Conservation (phyloP, 2,888 invertebrate species). For the Torymus aiolomorphi region DNA sequence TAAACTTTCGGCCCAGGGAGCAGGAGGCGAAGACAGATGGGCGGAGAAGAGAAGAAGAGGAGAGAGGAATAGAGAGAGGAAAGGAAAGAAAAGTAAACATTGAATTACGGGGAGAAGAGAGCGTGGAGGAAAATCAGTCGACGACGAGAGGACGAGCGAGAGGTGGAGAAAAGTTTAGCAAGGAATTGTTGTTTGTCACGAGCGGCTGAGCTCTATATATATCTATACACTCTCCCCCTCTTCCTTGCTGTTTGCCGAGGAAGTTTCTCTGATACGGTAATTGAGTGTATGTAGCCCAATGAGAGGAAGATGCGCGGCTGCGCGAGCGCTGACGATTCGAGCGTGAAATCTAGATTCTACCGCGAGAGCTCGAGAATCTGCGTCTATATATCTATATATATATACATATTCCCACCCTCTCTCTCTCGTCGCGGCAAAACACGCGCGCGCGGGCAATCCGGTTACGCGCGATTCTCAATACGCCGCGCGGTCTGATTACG, state of each 20-base stretch:
- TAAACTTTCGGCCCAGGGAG: conserved; percentile 34
- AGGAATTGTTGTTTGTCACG: conserved; percentile 48
- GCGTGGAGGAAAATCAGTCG: conserved; percentile 21
- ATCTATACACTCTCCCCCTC: not conserved
- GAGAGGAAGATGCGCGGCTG: not conserved
- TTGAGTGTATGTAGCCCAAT: conserved; percentile 30
- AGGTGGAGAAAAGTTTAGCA: conserved; percentile 44
- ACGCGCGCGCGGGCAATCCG: conserved; percentile 6
- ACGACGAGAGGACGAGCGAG: not conserved
- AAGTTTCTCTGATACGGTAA: conserved; percentile 41
- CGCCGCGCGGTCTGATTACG: conserved; percentile 4
- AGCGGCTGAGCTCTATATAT: not conserved
- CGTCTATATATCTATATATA: no score
- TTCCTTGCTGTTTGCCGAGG: conserved; percentile 20
- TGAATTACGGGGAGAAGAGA: conserved; percentile 27
- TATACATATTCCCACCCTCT: not conserved
- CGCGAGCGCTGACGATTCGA: conserved; percentile 29
- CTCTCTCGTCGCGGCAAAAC: not conserved
- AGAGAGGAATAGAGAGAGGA: not conserved
- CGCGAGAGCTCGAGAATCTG: not conserved
- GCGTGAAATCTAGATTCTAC: conserved; percentile 31
- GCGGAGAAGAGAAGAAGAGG: not conserved
- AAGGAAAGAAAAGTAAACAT: conserved; percentile 37
- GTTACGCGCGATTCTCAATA: conserved; percentile 5
- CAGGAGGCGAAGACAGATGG: conserved; percentile 26